phyloP scores from a whole-genome alignment of 2,888 invertebrate genomes.

The Acleris holmiana region DNA sequence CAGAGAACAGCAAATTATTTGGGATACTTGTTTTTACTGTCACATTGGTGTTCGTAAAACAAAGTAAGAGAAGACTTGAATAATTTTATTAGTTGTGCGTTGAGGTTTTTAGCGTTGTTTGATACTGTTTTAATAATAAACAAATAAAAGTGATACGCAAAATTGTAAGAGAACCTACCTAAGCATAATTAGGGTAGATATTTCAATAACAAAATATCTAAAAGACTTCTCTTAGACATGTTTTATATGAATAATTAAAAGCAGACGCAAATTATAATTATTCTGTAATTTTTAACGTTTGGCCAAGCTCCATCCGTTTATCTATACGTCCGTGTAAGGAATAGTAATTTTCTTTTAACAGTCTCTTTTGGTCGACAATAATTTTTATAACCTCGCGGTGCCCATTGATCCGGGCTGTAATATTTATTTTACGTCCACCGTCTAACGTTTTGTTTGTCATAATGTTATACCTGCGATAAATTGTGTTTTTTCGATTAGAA shows the following conservation, averaged over 20 bases:
- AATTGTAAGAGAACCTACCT: no score
- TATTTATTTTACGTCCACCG: slow-evolving; percentile 42
- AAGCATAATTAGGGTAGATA: no score
- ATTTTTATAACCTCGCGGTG: slow-evolving; percentile 53
- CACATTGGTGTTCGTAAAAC: no score
- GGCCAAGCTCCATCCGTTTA: slow-evolving; percentile 49
- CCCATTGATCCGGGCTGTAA: slow-evolving; percentile 37
- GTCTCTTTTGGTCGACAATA: slow-evolving; percentile 59
- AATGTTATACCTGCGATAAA: slow-evolving; percentile 27
- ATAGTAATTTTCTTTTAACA: slow-evolving; percentile 72
- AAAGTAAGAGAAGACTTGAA: no score
- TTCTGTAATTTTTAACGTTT: neutral
- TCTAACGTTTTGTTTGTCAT: slow-evolving; percentile 39
- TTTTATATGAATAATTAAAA: no score
- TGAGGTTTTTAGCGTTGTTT: no score
- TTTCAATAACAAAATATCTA: no score
- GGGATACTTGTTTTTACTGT: neutral
- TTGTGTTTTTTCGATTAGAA: slow-evolving; percentile 24
- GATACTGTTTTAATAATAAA: no score
- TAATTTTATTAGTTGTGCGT: no score
- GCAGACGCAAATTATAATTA: no score
- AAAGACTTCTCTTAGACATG: no score
- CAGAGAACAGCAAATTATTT: neutral
- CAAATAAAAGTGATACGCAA: no score
- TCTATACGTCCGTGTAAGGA: slow-evolving; percentile 52